Evolutionary conservation across 2,113 vertebrate genomes (phyloP).

Genomic region (Gobius niger): DNA sequence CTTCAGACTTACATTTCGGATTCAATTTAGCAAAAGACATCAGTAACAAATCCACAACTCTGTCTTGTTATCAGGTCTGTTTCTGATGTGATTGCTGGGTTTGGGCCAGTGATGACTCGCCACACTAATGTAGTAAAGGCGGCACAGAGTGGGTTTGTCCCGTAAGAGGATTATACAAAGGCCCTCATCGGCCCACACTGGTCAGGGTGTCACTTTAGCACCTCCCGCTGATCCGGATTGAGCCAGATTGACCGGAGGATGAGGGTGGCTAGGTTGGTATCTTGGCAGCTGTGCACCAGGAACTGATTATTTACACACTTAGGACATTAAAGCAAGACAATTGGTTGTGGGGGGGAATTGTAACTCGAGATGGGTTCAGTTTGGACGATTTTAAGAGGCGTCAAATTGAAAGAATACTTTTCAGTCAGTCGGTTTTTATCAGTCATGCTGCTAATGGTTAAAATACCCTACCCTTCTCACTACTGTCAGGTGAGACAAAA

Average conservation of each 20-base stretch:
- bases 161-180: conserved; percentile 68
- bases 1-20: conserved; percentile 14
- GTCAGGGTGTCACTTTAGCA: conserved; percentile 68
- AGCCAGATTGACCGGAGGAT: conserved; percentile 56
- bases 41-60: conserved; percentile 9
- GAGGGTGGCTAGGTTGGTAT: conserved; percentile 22
- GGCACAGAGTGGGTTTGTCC: conserved; percentile 38
- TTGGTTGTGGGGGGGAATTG: background rate
- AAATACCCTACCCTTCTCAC: too few species aligned
- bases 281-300: conserved; percentile 30
- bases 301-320: conserved; percentile 22
- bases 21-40: conserved; percentile 20
- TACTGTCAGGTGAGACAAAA: too few species aligned
- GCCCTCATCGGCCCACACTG: conserved; percentile 33
- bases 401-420: too few species aligned
- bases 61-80: background rate
- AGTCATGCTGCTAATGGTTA: too few species aligned
- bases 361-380: background rate
- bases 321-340: background rate
- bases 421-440: too few species aligned
- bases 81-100: conserved; percentile 7
- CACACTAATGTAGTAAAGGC: conserved; percentile 21
- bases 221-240: conserved; percentile 62
- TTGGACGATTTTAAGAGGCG: background rate
- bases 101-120: conserved; percentile 22